Evolutionary conservation across 2,888 invertebrate genomes (phyloP).

Genomic region (Taenaris catops): DNA sequence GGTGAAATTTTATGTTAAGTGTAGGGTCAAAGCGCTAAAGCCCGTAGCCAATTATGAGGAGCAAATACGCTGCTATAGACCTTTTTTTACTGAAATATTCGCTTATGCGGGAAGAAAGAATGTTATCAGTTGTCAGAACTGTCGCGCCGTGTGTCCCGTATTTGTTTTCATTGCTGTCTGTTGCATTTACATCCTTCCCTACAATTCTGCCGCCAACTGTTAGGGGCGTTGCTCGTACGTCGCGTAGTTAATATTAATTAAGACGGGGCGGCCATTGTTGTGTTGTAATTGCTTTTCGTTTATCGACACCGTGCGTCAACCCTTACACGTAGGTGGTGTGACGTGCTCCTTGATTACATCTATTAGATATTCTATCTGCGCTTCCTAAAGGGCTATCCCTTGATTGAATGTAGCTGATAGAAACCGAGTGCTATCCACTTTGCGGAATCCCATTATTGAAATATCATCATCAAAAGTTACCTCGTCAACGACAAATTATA

Average conservation of each 20-base stretch:
- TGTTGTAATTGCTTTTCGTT: constrained; percentile 43
- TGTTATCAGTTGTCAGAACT: constrained; percentile 3
- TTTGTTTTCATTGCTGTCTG: constrained; percentile 66
- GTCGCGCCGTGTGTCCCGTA: constrained; percentile 36
- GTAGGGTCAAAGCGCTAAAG: too few species aligned
- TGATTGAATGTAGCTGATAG: too few species aligned
- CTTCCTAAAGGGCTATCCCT: too few species aligned
- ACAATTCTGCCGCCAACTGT: constrained; percentile 46
- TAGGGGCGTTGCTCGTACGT: constrained; percentile 53
- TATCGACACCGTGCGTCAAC: constrained; percentile 30
- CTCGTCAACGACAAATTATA: too few species aligned
- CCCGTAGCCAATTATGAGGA: background rate
- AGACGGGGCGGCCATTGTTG: constrained; percentile 40
- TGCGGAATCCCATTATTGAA: too few species aligned
- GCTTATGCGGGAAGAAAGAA: background rate
- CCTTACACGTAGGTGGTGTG: constrained; percentile 21
- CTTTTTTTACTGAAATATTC: background rate
- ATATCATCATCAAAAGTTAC: too few species aligned
- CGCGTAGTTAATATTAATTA: constrained; percentile 58
- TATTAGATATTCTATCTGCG: constrained; percentile 6
- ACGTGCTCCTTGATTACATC: constrained; percentile 23
- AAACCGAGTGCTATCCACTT: too few species aligned
- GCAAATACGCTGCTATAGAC: background rate
- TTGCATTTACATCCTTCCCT: constrained; percentile 55
- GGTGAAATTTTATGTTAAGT: too few species aligned